These are phyloP conservation scores for Globodera ellingtonae DNA, from an alignment of 1,140 invertebrate genomes.

Conservation along the genomic window DNA sequence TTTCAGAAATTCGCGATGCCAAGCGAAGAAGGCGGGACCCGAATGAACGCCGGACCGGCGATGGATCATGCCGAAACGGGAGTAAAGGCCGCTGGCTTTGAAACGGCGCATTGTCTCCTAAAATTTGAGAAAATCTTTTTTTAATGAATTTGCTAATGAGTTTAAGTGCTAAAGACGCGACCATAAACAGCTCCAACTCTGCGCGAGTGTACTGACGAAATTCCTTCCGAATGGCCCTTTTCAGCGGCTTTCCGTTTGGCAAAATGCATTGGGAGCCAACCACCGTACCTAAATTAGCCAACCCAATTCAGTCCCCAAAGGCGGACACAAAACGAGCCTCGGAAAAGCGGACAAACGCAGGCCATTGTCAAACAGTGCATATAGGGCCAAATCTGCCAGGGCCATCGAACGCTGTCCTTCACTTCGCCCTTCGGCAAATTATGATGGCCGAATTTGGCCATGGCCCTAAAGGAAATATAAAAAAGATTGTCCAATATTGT, in stretches of 20 bases:
- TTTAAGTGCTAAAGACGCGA: neutral
- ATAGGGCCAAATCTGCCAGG: slow-evolving; percentile 37
- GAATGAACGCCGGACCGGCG: slow-evolving; percentile 54
- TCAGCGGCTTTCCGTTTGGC: slow-evolving; percentile 50
- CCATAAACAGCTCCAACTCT: slow-evolving; percentile 61
- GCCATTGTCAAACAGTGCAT: slow-evolving; percentile 55
- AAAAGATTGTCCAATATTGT: too few relatives aligned
- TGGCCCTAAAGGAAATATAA: neutral
- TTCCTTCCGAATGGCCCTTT: slow-evolving; percentile 65
- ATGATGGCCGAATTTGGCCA: slow-evolving; percentile 38
- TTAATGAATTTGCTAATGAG: neutral
- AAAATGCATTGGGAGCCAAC: slow-evolving; percentile 47
- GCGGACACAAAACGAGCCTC: neutral
- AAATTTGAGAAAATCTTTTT: neutral
- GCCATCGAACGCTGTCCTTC: slow-evolving; percentile 43
- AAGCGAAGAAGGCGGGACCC: slow-evolving; percentile 60
- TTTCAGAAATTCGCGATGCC: slow-evolving; percentile 60
- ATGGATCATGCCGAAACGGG: slow-evolving; percentile 53
- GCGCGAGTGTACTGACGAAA: slow-evolving; percentile 65
- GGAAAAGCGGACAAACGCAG: slow-evolving; percentile 52
- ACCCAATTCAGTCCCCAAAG: slow-evolving; percentile 6
- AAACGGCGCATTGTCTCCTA: slow-evolving; percentile 43
- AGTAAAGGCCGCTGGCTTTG: slow-evolving; percentile 52
- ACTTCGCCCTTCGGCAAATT: slow-evolving; percentile 39
- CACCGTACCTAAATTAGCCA: slow-evolving; percentile 7